phyloP scores from a whole-genome alignment of 2,113 vertebrate species.

The Acanthochromis polyacanthus region DNA sequence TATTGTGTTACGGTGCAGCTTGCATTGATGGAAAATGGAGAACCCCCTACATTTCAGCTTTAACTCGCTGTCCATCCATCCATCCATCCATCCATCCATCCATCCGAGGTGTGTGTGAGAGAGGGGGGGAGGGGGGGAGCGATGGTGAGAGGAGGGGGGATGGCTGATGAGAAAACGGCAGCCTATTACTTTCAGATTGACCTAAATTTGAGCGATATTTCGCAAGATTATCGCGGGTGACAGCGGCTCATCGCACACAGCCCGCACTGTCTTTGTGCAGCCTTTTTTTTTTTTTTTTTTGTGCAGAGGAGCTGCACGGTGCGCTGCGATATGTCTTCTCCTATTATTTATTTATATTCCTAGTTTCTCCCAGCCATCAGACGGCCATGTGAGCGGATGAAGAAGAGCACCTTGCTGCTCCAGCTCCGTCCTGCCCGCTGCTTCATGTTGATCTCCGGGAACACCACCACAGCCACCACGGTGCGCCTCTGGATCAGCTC shows the following conservation, averaged over 20 bases:
- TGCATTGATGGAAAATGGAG: slow-evolving; percentile 68
- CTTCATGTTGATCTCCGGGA: slow-evolving; percentile 43
- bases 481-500: slow-evolving; percentile 24
- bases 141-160: not conserved
- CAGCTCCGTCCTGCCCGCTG: slow-evolving; percentile 16
- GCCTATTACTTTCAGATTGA: slow-evolving; percentile 60
- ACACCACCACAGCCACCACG: slow-evolving; percentile 3
- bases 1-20: slow-evolving; percentile 49
- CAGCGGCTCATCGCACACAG: slow-evolving; percentile 47
- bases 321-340: not conserved
- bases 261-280: slow-evolving; percentile 58
- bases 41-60: slow-evolving; percentile 29
- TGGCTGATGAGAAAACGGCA: slow-evolving; percentile 38
- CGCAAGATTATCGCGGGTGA: slow-evolving; percentile 37
- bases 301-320: slow-evolving; percentile 22
- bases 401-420: slow-evolving; percentile 69
- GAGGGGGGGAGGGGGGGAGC: not conserved
- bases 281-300: not conserved
- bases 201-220: slow-evolving; percentile 61
- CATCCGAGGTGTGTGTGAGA: slow-evolving; percentile 41
- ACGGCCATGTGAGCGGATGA: slow-evolving; percentile 50
- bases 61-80: slow-evolving; percentile 42
- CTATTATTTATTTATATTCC: too few relatives aligned
- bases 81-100: slow-evolving; percentile 16
- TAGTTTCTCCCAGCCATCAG: slow-evolving; percentile 31